These are phyloP conservation scores for Drosophila melanosoma DNA, from an alignment of 2,888 invertebrate species.

Conservation along the genomic window DNA sequence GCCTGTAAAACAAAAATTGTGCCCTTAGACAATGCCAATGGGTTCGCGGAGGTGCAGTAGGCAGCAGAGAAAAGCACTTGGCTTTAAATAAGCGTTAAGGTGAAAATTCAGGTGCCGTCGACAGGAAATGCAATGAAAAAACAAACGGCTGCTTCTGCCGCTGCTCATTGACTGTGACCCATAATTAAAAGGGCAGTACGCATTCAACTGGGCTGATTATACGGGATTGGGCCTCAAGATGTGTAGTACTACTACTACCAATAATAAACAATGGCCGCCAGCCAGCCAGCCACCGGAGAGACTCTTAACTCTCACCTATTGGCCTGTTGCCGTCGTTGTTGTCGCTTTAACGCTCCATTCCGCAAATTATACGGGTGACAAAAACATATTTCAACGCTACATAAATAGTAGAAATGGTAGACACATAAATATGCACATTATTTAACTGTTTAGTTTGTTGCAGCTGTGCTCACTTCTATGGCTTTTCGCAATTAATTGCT, in stretches of 20 bases:
- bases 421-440: slow-evolving; percentile 25
- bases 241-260: slow-evolving; percentile 37
- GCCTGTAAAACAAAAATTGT: slow-evolving; percentile 45
- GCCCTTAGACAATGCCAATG: slow-evolving; percentile 23
- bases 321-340: slow-evolving; percentile 56
- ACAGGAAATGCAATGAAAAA: slow-evolving; percentile 73
- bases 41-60: background rate
- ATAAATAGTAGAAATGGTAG: slow-evolving; percentile 58
- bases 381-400: slow-evolving; percentile 71
- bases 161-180: slow-evolving; percentile 77
- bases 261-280: slow-evolving; percentile 41
- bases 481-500: slow-evolving; percentile 77
- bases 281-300: slow-evolving; percentile 27
- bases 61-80: slow-evolving; percentile 30
- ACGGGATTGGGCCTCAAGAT: slow-evolving; percentile 79
- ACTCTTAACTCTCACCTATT: slow-evolving; percentile 18
- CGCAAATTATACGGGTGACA: slow-evolving; percentile 81
- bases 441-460: slow-evolving; percentile 62
- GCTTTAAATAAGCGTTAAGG: slow-evolving; percentile 74
- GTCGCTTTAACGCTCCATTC: slow-evolving; percentile 77
- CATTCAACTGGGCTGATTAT: slow-evolving; percentile 64
- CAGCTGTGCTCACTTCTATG: slow-evolving; percentile 61
- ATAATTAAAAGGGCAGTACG: slow-evolving; percentile 72
- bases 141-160: slow-evolving; percentile 29
- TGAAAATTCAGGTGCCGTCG: slow-evolving; percentile 73